Conservation (phyloP, 37 sponge, comb jelly and placozoan genomes). For the Haliclona indistincta region DNA sequence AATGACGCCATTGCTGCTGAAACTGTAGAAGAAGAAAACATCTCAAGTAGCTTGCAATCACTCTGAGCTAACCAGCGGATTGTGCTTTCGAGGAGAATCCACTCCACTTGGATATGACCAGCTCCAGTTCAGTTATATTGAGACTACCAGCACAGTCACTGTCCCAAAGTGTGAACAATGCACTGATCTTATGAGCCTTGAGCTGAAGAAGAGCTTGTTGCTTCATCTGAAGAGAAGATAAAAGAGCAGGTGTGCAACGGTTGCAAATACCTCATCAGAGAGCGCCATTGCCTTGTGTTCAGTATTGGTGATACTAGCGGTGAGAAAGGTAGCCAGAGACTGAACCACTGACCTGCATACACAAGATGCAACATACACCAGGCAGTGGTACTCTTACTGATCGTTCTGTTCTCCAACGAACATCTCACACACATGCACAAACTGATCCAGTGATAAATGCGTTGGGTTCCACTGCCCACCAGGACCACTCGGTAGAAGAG, state of each 20-base stretch:
- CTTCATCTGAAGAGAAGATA: neutral
- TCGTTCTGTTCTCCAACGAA: constrained; percentile 36
- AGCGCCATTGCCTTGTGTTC: neutral
- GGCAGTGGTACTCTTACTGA: neutral
- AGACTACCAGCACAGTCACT: constrained; percentile 72
- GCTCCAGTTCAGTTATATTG: constrained; percentile 64
- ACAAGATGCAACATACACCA: neutral
- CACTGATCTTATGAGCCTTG: constrained; percentile 20
- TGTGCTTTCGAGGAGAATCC: constrained; percentile 39
- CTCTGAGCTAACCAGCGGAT: too few species aligned
- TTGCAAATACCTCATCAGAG: neutral
- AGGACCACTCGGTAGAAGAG: constrained; percentile 48
- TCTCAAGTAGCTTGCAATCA: too few species aligned
- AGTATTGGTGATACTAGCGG: neutral
- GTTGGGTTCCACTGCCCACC: constrained; percentile 53
- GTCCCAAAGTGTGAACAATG: constrained; percentile 84
- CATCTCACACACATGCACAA: constrained; percentile 59
- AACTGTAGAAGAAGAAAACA: too few species aligned
- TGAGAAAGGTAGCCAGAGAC: neutral
- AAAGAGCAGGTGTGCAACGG: neutral
- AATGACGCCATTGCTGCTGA: neutral
- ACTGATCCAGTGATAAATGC: constrained; percentile 44
- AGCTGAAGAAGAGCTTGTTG: constrained; percentile 1
- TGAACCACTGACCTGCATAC: neutral
- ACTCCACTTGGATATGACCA: constrained; percentile 66